A percentile compares a stretch with the other conserved stretches of the same genome.
Evolutionary conservation across 1,140 invertebrate genomes (phyloP).

Genomic region (Andrena cerasifolii): DNA sequence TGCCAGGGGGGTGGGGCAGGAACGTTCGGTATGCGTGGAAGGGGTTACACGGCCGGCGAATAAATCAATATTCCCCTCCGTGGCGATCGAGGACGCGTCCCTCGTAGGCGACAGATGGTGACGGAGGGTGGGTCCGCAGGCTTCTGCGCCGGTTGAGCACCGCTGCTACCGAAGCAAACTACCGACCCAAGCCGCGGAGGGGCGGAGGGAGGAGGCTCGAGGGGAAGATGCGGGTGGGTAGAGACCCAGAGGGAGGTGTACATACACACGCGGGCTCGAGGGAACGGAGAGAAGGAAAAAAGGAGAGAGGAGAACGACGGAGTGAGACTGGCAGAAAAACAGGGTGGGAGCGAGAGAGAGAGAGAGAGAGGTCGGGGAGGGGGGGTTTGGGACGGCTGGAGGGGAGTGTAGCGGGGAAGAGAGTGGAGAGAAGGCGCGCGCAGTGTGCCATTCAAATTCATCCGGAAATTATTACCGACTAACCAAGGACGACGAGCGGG

Average conservation of each 20-base stretch:
- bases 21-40: slow-evolving; percentile 38
- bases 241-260: slow-evolving; percentile 15
- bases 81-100: slow-evolving; percentile 58
- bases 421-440: slow-evolving; percentile 43
- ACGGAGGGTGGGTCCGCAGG: slow-evolving; percentile 29
- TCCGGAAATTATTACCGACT: slow-evolving; percentile 75
- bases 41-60: slow-evolving; percentile 55
- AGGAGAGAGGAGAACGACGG: slow-evolving; percentile 7
- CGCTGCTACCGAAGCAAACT: slow-evolving; percentile 45
- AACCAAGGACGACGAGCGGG: slow-evolving; percentile 71
- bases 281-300: slow-evolving; percentile 29
- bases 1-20: slow-evolving; percentile 26
- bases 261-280: slow-evolving; percentile 15
- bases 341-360: neutral
- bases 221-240: slow-evolving; percentile 44
- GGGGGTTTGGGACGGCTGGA: slow-evolving; percentile 7
- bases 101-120: slow-evolving; percentile 64
- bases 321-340: neutral
- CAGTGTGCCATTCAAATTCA: slow-evolving; percentile 76
- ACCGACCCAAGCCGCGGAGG: no score
- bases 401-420: neutral
- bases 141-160: slow-evolving; percentile 57
- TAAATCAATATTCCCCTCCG: slow-evolving; percentile 71
- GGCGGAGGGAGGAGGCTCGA: no score
- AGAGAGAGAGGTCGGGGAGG: slow-evolving; percentile 35